Evolutionary conservation across 2,797 vertebrate genomes (phyloP), one percentile per base, ranked within the genome.

Genomic region (Carapus acus): DNA sequence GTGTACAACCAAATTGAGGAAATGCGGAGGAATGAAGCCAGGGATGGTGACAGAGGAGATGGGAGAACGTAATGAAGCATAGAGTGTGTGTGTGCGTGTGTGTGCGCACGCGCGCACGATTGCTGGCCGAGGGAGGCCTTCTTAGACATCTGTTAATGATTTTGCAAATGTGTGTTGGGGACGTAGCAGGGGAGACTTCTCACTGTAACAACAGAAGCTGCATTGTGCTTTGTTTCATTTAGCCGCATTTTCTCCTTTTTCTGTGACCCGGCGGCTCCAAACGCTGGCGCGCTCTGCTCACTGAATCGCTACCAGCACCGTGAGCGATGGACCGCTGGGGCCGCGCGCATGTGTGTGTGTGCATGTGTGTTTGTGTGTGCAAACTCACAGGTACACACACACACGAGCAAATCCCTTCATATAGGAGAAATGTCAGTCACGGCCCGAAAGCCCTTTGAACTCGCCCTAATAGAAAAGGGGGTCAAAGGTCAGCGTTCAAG

Each of bases 101-200:
- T n/a, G n/a, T n/a, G n/a, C n/a, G n/a, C n/a, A n/a, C n/a, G n/a
- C n/a, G n/a, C n/a, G n/a, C n/a, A n/a, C n/a, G 72, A 73, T 79
- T 58, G 62, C 68, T 72, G 72, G 81, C 72, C 11, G 34, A 69
- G 66, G 40, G 67, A 77, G 62, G 34, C 75, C 73, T 65, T 64
- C 77, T 60, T 27, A 64, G 65, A 86, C 87, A 90, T 90, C 86
- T 89, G 88, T 70, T 87, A 82, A 84, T 87, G 78, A 86, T 88
- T 88, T 77, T 75, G 76, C 81, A 82, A 81, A 82, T 81, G 82
- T 78, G 73, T 78, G 67, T 76, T 79, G 67, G 78, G 74, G 78
- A 77, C 74, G 24, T 27, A 72, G 58, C 60, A 73, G 62, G 62
- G 70, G 62, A 73, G 7, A 61, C 54, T 70, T 76, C 82, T 76